Percentiles rank a stretch among this genome's conserved stretches.
phyloP scores from a whole-genome alignment of 2,113 vertebrate species.

The Grus americana region DNA sequence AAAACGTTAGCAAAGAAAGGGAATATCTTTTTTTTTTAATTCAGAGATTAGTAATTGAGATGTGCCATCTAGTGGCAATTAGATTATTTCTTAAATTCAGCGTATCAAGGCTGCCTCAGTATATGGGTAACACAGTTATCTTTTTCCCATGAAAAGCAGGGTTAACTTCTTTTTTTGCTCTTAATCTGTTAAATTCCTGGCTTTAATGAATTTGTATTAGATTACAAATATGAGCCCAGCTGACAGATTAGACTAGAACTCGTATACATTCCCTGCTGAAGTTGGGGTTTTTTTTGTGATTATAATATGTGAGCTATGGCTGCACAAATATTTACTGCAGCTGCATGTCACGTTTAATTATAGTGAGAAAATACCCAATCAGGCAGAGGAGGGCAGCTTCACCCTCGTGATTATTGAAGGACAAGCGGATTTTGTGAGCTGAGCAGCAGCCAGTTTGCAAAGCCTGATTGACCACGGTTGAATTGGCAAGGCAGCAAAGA shows the following conservation, averaged over 20 bases:
- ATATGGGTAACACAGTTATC: not conserved
- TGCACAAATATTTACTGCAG: not conserved
- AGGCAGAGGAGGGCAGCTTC: not conserved
- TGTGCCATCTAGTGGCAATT: slow-evolving; percentile 54
- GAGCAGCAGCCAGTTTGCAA: not conserved
- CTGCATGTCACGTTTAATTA: not conserved
- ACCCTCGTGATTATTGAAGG: not conserved
- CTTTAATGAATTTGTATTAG: not conserved
- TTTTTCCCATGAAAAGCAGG: not conserved
- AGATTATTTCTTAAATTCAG: not conserved
- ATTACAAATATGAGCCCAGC: not conserved
- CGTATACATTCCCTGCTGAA: not conserved
- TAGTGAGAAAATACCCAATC: not conserved
- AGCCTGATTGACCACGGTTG: not conserved
- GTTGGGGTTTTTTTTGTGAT: not conserved
- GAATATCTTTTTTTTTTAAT: not conserved
- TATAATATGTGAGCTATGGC: not conserved
- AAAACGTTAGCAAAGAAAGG: not conserved
- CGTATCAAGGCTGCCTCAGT: not conserved
- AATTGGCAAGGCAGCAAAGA: not conserved
- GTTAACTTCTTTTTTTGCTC: not conserved
- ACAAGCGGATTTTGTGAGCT: not conserved
- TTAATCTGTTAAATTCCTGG: not conserved
- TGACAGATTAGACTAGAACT: not conserved
- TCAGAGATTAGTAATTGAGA: not conserved